A percentile compares a stretch with the other conserved stretches of the same genome.
Conservation (phyloP, 2,888 invertebrate species). For the Drosophila fungiperda region DNA sequence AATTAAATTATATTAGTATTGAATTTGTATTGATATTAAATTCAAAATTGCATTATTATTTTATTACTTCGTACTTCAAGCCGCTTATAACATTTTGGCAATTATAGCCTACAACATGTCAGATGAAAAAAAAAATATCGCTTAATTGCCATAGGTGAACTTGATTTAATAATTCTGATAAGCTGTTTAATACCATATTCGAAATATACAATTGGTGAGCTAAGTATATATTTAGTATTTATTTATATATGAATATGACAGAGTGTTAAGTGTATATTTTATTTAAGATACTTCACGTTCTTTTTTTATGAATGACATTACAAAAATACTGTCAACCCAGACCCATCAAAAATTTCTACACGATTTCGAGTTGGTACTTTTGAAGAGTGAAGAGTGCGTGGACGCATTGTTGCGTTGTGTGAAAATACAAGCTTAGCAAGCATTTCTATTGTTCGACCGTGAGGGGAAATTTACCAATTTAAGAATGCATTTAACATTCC, state of each 20-base stretch:
- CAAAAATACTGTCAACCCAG: conserved; percentile 39
- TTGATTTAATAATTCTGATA: not conserved
- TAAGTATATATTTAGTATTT: not conserved
- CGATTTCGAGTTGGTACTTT: conserved; percentile 59
- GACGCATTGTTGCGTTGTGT: conserved; percentile 71
- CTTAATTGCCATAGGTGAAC: not conserved
- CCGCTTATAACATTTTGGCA: not conserved
- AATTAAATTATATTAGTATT: not conserved
- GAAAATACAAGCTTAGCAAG: conserved; percentile 76
- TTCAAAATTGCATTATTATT: not conserved
- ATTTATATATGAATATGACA: not conserved
- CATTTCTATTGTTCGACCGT: conserved; percentile 66
- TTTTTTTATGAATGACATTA: conserved; percentile 33
- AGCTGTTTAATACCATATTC: not conserved
- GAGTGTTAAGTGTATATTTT: conserved; percentile 6
- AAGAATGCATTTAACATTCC: conserved; percentile 59
- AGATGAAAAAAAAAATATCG: not conserved
- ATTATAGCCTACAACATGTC: not conserved
- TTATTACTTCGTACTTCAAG: not conserved
- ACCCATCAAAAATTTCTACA: conserved; percentile 42
- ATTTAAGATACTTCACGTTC: conserved; percentile 23
- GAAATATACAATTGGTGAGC: not conserved
- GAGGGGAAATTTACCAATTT: conserved; percentile 70
- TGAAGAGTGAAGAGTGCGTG: conserved; percentile 49
- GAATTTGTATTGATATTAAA: not conserved